Percentiles rank a stretch among this genome's conserved stretches.
Conservation (phyloP, 2,888 invertebrate genomes). For the Harpagoxenus sublaevis region DNA sequence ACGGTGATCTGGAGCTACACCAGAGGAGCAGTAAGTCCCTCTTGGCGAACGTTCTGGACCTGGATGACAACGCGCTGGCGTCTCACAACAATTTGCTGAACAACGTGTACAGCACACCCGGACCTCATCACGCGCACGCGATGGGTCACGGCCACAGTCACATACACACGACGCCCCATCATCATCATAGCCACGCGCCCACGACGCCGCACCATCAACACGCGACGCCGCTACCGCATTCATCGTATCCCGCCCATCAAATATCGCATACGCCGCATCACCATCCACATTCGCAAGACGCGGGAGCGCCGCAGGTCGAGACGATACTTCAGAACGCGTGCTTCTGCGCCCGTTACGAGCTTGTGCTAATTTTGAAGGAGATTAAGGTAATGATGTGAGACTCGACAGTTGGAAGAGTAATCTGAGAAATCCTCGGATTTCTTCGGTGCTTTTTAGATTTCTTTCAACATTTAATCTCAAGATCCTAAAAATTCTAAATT, state of each 20-base stretch:
- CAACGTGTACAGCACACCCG: conserved; percentile 85
- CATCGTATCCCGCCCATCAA: conserved; percentile 81
- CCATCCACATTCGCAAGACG: conserved; percentile 87
- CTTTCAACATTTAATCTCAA: not conserved
- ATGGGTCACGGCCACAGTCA: conserved; percentile 85
- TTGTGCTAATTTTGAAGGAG: conserved; percentile 98
- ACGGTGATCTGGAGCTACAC: conserved; percentile 94
- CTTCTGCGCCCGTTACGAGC: conserved; percentile 97
- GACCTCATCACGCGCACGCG: conserved; percentile 83
- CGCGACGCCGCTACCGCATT: conserved; percentile 77
- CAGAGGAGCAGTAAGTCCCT: conserved; percentile 97
- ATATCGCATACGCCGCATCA: conserved; percentile 85
- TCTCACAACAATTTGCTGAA: conserved; percentile 85
- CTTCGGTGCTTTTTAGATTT: not conserved
- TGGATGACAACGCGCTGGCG: conserved; percentile 94
- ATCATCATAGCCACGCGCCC: conserved; percentile 84
- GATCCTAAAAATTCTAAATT: too few relatives aligned
- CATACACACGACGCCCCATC: conserved; percentile 85
- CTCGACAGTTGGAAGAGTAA: not conserved
- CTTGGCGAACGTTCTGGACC: conserved; percentile 98
- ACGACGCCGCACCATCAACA: conserved; percentile 82
- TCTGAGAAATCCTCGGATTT: not conserved
- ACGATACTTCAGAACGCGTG: conserved; percentile 93
- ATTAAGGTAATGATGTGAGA: conserved; percentile 85
- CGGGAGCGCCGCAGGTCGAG: conserved; percentile 92